Evolutionary conservation across 1,140 invertebrate genomes (phyloP).

Genomic region (Scaptomyza graminum): DNA sequence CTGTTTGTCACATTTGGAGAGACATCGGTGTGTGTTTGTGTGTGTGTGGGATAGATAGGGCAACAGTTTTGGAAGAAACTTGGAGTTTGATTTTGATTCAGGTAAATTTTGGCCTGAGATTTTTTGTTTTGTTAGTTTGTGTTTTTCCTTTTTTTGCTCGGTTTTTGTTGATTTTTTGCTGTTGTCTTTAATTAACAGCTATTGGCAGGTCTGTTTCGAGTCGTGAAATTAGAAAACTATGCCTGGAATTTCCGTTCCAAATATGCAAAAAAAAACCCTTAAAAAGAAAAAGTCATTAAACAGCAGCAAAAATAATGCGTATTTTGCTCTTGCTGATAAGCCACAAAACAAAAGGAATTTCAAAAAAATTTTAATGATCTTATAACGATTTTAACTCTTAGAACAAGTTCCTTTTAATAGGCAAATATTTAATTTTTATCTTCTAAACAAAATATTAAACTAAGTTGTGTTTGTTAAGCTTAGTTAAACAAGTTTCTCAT

Average conservation of each 20-base stretch:
- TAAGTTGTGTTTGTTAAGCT: too few relatives aligned
- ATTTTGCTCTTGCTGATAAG: constrained; percentile 62
- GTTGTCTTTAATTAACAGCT: constrained; percentile 71
- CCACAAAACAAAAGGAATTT: constrained; percentile 34
- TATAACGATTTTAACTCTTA: background rate
- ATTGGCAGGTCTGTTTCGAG: constrained; percentile 42
- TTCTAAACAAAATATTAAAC: too few relatives aligned
- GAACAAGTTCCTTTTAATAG: too few relatives aligned
- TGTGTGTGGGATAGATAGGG: constrained; percentile 16
- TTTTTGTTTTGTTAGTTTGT: constrained; percentile 4
- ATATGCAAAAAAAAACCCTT: constrained; percentile 4
- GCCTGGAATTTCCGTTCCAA: constrained; percentile 75
- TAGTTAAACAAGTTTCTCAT: too few relatives aligned
- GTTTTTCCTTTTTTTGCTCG: too few relatives aligned
- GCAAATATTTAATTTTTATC: too few relatives aligned
- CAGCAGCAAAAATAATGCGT: constrained; percentile 46
- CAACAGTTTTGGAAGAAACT: constrained; percentile 25
- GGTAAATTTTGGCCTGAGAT: constrained; percentile 43
- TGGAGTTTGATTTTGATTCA: constrained; percentile 43
- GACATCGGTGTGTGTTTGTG: constrained; percentile 10
- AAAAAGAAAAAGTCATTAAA: constrained; percentile 14
- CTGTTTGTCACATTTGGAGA: constrained; percentile 57
- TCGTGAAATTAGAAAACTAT: constrained; percentile 79
- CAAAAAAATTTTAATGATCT: constrained; percentile 31
- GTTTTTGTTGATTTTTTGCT: constrained; percentile 13